Evolutionary conservation across 2,113 vertebrate species (phyloP).

Genomic region (human): DNA sequence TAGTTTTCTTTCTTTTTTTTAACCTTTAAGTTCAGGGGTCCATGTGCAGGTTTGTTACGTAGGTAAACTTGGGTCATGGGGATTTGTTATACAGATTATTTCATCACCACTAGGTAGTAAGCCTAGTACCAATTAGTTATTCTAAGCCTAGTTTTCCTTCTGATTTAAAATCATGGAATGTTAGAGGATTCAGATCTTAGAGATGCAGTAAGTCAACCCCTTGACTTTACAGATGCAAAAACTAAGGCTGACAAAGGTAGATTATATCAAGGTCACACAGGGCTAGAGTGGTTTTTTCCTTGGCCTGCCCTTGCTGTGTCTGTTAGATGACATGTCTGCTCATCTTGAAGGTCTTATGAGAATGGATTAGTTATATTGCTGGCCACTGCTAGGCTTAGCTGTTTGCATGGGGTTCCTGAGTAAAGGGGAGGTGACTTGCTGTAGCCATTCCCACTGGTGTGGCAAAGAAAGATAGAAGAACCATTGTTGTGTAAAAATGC

Average conservation of each 20-base stretch:
- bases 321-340: neutral
- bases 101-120: too few species aligned
- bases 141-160: slow-evolving; percentile 5
- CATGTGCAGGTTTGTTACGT: too few species aligned
- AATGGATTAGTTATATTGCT: neutral
- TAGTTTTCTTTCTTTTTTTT: neutral
- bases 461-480: neutral
- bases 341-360: neutral
- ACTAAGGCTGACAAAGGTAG: neutral
- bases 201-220: neutral
- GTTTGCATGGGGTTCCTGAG: neutral
- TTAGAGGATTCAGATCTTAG: neutral
- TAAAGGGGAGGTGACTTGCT: neutral
- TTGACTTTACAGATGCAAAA: neutral
- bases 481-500: neutral
- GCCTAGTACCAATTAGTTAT: neutral
- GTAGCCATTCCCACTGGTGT: neutral
- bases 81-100: too few species aligned
- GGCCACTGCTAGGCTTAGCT: neutral
- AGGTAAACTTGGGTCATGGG: too few species aligned
- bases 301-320: neutral
- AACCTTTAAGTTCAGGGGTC: too few species aligned
- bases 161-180: neutral
- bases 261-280: neutral
- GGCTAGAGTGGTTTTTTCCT: neutral